Evolutionary conservation across 1,140 invertebrate species (phyloP).

Genomic region (Brachionus plicatilis): DNA sequence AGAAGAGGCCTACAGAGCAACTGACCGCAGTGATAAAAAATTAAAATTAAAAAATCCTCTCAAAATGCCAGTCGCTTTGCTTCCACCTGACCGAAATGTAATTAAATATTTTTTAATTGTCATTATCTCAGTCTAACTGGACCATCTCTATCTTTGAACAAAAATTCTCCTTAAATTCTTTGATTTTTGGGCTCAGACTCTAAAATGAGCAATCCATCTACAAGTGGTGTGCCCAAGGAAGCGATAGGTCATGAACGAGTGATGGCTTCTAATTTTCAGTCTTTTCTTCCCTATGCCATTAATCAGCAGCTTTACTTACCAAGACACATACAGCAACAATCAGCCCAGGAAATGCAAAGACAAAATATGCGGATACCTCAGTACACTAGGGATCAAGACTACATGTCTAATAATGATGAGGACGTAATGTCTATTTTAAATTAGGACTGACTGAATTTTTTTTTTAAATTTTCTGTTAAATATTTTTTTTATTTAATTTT

Average conservation of each 20-base stretch:
- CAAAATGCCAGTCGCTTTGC: conserved; percentile 7
- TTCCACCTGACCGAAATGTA: background rate
- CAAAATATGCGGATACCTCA: background rate
- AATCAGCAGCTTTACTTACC: background rate
- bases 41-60: conserved; percentile 22
- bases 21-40: background rate
- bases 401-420: background rate
- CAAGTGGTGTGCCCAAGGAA: background rate
- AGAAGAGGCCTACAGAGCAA: background rate
- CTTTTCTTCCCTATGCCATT: conserved; percentile 14
- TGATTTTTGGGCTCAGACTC: background rate
- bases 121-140: background rate
- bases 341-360: background rate
- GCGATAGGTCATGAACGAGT: background rate
- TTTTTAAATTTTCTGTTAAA: background rate
- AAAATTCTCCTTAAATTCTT: background rate
- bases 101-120: background rate
- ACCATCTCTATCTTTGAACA: conserved; percentile 10
- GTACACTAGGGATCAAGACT: background rate
- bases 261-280: conserved; percentile 20
- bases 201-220: conserved; percentile 10
- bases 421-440: conserved; percentile 13
- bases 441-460: background rate
- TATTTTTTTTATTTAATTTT: background rate
- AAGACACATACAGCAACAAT: conserved; percentile 10